These are phyloP conservation scores for Hippocampus abdominalis DNA, from an alignment of 2,113 vertebrate species.

Conservation along the genomic window DNA sequence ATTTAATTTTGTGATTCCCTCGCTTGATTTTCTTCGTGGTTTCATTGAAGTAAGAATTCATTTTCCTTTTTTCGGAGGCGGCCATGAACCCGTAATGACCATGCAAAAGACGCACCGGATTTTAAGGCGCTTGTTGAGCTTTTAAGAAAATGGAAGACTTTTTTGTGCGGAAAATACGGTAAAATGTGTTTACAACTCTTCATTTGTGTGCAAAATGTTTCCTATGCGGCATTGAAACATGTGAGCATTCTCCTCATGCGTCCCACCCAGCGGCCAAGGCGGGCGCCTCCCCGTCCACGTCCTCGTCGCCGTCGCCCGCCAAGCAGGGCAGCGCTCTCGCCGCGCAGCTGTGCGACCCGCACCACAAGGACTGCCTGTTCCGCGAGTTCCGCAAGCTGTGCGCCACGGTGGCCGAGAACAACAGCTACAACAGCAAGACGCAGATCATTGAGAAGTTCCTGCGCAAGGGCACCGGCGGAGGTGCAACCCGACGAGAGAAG, in stretches of 20 bases:
- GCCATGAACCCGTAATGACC: too few relatives aligned
- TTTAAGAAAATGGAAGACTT: too few relatives aligned
- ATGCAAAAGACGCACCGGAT: too few relatives aligned
- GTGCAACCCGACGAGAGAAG: conserved; percentile 52
- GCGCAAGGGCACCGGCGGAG: conserved; percentile 84
- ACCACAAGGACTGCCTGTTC: conserved; percentile 90
- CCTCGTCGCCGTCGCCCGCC: conserved; percentile 36
- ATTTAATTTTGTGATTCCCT: too few relatives aligned
- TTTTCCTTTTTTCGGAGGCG: too few relatives aligned
- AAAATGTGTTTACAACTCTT: too few relatives aligned
- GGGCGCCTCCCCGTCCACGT: conserved; percentile 61
- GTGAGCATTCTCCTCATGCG: neutral
- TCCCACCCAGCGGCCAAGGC: conserved; percentile 67
- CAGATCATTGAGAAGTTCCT: conserved; percentile 94
- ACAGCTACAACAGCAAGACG: conserved; percentile 91
- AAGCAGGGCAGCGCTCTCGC: conserved; percentile 73
- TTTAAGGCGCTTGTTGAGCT: too few relatives aligned
- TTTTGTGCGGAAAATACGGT: too few relatives aligned
- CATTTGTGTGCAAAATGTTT: neutral
- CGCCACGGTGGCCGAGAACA: conserved; percentile 85
- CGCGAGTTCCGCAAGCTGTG: conserved; percentile 94
- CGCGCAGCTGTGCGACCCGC: conserved; percentile 76
- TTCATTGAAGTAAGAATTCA: too few relatives aligned
- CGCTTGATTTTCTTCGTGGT: too few relatives aligned
- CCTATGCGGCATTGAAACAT: too few relatives aligned